These are phyloP conservation scores for Mustela lutreola DNA, from an alignment of 2,113 vertebrate genomes.

Conservation along the genomic window DNA sequence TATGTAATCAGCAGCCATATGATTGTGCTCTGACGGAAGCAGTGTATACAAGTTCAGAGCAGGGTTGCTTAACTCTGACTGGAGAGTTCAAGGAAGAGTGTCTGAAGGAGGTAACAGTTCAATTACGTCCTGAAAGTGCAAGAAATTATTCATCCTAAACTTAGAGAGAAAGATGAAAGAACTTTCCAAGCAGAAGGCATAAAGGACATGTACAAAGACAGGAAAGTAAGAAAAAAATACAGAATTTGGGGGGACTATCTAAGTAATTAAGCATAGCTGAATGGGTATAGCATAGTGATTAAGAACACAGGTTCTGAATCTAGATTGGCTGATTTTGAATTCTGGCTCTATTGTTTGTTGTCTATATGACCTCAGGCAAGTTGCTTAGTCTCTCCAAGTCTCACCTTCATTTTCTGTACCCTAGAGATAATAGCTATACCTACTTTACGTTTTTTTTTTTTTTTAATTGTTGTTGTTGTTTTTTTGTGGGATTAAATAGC, in stretches of 20 bases:
- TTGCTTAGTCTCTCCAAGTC: not conserved
- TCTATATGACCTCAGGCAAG: not conserved
- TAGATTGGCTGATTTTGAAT: not conserved
- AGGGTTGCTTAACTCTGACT: not conserved
- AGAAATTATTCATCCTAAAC: not conserved
- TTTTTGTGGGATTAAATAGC: not conserved
- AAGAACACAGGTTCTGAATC: not conserved
- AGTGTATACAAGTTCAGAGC: not conserved
- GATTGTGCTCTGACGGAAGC: not conserved
- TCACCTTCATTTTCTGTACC: conserved; percentile 35
- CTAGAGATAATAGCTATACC: not conserved
- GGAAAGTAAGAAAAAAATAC: not conserved
- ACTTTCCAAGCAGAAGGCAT: not conserved
- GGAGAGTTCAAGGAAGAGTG: not conserved
- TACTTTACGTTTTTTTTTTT: not conserved
- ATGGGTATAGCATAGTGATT: not conserved
- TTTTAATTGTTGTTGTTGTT: no score
- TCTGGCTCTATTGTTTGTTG: not conserved
- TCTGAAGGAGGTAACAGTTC: not conserved
- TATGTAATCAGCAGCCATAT: not conserved
- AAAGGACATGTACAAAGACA: not conserved
- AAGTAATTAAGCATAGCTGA: not conserved
- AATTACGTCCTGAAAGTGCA: not conserved
- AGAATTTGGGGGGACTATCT: not conserved
- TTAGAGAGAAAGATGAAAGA: not conserved